Conservation (phyloP, 2,888 invertebrate genomes). For the Dryococelus australis region DNA sequence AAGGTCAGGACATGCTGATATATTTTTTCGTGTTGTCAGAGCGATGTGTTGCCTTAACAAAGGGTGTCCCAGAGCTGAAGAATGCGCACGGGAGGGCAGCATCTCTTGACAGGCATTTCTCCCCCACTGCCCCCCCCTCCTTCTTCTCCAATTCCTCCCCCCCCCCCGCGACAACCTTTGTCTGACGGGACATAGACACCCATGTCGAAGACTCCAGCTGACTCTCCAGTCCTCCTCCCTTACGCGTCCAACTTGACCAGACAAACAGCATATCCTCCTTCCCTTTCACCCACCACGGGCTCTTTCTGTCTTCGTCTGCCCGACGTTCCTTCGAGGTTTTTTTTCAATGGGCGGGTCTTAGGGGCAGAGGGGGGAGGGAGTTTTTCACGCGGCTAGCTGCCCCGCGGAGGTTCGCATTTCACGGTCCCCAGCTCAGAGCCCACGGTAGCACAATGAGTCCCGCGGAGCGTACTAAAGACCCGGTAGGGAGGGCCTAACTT, state of each 20-base stretch:
- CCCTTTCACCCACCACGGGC: not conserved
- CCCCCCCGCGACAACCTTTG: not conserved
- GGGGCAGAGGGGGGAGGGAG: too few relatives aligned
- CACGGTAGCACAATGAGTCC: not conserved
- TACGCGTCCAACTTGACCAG: not conserved
- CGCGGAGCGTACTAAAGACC: not conserved
- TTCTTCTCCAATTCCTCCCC: not conserved
- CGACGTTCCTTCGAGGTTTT: not conserved
- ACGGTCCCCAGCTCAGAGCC: not conserved
- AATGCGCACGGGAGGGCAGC: not conserved
- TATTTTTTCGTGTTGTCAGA: not conserved
- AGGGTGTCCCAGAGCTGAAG: not conserved
- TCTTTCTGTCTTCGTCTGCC: not conserved
- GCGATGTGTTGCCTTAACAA: not conserved
- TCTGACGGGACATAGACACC: slow-evolving; percentile 1
- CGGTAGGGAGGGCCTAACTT: not conserved
- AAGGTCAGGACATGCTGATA: slow-evolving; percentile 6
- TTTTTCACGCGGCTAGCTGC: not conserved
- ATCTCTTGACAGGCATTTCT: not conserved
- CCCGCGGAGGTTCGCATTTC: not conserved
- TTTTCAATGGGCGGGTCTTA: not conserved
- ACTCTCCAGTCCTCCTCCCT: not conserved
- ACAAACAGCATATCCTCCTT: slow-evolving; percentile 1
- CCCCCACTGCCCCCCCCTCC: not conserved
- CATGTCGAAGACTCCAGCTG: slow-evolving; percentile 16